Evolutionary conservation across 2,113 vertebrate species (phyloP).

Genomic region (Varanus komodoensis): DNA sequence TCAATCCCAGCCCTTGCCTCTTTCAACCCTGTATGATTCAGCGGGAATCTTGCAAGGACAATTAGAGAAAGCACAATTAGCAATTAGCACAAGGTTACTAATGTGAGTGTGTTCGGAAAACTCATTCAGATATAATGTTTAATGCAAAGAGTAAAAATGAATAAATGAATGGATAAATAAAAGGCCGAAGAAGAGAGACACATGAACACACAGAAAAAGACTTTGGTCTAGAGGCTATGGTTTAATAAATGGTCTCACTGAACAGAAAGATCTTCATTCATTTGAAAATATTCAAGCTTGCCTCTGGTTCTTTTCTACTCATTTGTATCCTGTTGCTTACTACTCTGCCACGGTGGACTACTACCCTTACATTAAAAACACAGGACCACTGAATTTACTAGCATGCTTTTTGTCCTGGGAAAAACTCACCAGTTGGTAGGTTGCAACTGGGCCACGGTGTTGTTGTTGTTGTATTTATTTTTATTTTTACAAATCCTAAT

Average conservation of each 20-base stretch:
- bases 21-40: not conserved
- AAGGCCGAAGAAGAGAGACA: not conserved
- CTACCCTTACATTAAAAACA: slow-evolving; percentile 3
- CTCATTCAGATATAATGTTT: not conserved
- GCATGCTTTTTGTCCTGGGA: not conserved
- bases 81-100: not conserved
- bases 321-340: not conserved
- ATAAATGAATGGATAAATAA: slow-evolving; percentile 1
- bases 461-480: not conserved
- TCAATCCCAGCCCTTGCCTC: no score
- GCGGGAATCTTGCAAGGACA: not conserved
- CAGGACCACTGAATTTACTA: not conserved
- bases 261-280: not conserved
- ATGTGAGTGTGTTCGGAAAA: not conserved
- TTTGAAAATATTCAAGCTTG: slow-evolving; percentile 31
- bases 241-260: not conserved
- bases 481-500: not conserved
- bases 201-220: not conserved
- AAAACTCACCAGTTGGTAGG: not conserved
- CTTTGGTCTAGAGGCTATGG: not conserved
- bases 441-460: not conserved
- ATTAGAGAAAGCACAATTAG: not conserved
- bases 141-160: not conserved
- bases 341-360: not conserved
- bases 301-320: slow-evolving; percentile 33